These are phyloP conservation scores for Pteropus alecto DNA, from an alignment of 2,113 vertebrate genomes.

Conservation along the genomic window DNA sequence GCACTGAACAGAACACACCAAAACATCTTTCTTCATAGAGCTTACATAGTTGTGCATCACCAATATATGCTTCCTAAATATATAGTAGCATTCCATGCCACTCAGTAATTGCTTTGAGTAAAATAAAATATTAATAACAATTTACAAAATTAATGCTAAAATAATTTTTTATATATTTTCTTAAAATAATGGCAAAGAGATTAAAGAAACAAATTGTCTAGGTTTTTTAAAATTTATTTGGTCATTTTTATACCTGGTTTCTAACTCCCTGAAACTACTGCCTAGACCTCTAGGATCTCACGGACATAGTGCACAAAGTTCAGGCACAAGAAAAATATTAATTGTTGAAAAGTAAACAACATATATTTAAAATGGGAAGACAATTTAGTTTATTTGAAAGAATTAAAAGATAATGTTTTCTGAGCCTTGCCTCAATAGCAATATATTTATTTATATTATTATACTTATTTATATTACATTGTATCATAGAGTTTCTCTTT, in stretches of 20 bases:
- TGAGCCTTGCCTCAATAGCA: slow-evolving; percentile 58
- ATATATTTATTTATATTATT: slow-evolving; percentile 65
- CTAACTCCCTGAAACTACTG: not conserved
- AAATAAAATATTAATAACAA: not conserved
- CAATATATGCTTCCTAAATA: too few relatives aligned
- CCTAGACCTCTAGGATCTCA: not conserved
- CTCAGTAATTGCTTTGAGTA: not conserved
- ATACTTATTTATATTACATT: slow-evolving; percentile 62
- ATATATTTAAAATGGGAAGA: not conserved
- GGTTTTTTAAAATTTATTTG: not conserved
- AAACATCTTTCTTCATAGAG: not conserved
- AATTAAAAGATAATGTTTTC: slow-evolving; percentile 46
- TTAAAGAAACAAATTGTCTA: not conserved
- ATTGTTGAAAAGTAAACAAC: not conserved
- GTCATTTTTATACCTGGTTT: not conserved
- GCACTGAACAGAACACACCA: not conserved
- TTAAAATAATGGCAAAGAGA: not conserved
- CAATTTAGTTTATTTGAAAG: not conserved
- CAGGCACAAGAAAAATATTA: not conserved
- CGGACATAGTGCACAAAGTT: not conserved
- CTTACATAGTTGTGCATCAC: not conserved
- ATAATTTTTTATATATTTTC: not conserved
- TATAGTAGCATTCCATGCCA: not conserved
- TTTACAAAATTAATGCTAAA: not conserved
- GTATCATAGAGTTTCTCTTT: slow-evolving; percentile 48